These are phyloP conservation scores for Sebastolobus alascanus DNA, from an alignment of 2,797 vertebrate species.

Conservation along the genomic window DNA sequence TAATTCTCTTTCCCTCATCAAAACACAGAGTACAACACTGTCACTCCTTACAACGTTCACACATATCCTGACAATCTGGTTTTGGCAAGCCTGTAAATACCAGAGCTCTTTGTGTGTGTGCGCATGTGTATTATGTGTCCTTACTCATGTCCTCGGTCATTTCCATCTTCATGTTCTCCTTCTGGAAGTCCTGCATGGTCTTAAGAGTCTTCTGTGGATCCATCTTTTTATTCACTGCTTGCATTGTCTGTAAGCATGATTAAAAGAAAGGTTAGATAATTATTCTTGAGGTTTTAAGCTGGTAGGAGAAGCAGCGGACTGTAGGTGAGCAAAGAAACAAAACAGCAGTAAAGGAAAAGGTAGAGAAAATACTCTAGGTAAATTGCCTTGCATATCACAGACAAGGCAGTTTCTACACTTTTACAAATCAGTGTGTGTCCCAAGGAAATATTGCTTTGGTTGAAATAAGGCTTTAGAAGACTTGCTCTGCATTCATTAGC, in stretches of 20 bases:
- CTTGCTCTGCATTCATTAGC: not conserved
- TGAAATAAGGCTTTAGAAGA: not conserved
- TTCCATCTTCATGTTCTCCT: slow-evolving; percentile 99
- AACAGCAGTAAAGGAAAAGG: not conserved
- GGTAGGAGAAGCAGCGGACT: not conserved
- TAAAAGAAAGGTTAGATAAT: slow-evolving; percentile 5
- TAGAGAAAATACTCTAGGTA: not conserved
- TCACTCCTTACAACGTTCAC: not conserved
- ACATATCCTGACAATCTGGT: slow-evolving; percentile 27
- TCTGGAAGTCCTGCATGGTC: slow-evolving; percentile 99
- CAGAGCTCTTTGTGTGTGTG: slow-evolving; percentile 5
- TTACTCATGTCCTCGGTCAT: slow-evolving; percentile 99
- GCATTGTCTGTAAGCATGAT: slow-evolving; percentile 90
- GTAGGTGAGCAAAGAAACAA: not conserved
- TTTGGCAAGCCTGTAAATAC: slow-evolving; percentile 28
- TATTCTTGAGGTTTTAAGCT: not conserved
- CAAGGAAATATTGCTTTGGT: not conserved
- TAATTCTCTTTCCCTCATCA: not conserved
- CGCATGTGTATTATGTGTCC: slow-evolving; percentile 10
- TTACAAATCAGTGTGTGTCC: not conserved
- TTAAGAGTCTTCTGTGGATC: slow-evolving; percentile 97
- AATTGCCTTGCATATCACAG: not conserved
- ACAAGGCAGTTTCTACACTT: not conserved
- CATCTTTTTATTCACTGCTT: slow-evolving; percentile 98
- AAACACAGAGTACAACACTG: not conserved